These are phyloP conservation scores for Nasonia longicornis DNA, from an alignment of 1,140 invertebrate genomes.

Conservation along the genomic window DNA sequence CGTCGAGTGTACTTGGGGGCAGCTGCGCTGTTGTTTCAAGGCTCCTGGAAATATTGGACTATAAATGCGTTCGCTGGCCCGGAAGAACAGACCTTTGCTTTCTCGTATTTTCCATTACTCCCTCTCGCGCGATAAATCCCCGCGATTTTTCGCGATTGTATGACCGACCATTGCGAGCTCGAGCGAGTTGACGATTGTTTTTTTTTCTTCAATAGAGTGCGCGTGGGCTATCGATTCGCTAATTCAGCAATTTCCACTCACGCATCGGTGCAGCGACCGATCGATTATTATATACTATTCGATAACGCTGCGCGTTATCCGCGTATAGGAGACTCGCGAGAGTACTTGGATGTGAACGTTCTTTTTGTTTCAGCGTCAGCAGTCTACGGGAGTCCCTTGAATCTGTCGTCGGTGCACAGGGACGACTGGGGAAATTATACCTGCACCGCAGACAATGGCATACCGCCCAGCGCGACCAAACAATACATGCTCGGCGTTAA, in stretches of 20 bases:
- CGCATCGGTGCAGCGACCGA: no score
- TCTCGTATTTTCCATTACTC: constrained; percentile 4
- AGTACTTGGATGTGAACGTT: no score
- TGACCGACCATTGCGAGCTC: neutral
- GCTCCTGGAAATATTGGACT: neutral
- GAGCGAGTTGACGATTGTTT: neutral
- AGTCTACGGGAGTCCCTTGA: constrained; percentile 75
- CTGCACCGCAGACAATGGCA: constrained; percentile 89
- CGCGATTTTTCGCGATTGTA: neutral
- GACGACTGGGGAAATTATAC: constrained; percentile 89
- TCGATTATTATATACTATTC: no score
- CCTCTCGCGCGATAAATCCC: neutral
- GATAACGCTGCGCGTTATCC: no score
- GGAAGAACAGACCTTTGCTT: neutral
- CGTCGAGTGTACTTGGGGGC: neutral
- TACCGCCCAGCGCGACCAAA: constrained; percentile 85
- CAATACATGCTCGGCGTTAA: constrained; percentile 86
- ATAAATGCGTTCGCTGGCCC: neutral
- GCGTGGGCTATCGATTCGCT: no score
- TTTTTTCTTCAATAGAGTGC: no score
- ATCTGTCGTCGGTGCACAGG: constrained; percentile 84
- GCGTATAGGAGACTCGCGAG: no score
- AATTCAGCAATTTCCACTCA: no score
- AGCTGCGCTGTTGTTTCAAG: neutral
- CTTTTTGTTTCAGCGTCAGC: constrained; percentile 39